A percentile compares a stretch with the other conserved stretches of the same genome.
phyloP scores from a whole-genome alignment of 2,888 invertebrate genomes.

The Meteorus colon region DNA sequence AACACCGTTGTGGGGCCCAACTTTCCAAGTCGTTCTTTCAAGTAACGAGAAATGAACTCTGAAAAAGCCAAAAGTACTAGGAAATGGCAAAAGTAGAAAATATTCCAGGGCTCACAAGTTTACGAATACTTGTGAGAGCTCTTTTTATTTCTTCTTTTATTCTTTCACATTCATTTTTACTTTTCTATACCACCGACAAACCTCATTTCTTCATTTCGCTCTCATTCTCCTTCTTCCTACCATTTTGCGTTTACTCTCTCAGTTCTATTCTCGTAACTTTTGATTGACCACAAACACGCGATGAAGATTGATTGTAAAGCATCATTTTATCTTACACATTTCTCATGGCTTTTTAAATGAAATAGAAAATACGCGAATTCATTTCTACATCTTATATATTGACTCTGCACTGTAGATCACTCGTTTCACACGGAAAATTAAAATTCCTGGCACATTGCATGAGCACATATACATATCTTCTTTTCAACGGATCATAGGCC shows the following conservation, averaged over 20 bases:
- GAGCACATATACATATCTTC: background rate
- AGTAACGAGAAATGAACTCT: conserved; percentile 42
- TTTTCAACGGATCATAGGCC: too few relatives aligned
- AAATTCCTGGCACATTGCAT: background rate
- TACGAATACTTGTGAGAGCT: conserved; percentile 24
- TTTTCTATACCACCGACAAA: conserved; percentile 5
- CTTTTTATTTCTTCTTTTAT: background rate
- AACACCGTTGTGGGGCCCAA: conserved; percentile 26
- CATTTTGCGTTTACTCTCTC: background rate
- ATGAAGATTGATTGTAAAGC: conserved; percentile 22
- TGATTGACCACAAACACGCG: conserved; percentile 17
- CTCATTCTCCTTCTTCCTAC: background rate
- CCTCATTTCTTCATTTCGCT: background rate
- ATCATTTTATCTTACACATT: conserved; percentile 2
- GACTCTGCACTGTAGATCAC: background rate
- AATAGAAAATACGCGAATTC: background rate
- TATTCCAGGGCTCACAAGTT: conserved; percentile 31
- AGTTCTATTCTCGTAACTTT: background rate
- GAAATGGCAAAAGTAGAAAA: conserved; percentile 31
- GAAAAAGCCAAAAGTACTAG: conserved; percentile 38
- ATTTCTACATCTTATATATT: background rate
- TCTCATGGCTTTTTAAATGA: background rate
- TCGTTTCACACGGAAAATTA: background rate
- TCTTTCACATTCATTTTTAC: conserved; percentile 18
- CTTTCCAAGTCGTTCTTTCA: conserved; percentile 35